phyloP scores from a whole-genome alignment of 1,140 invertebrate species.

The Halotydeus destructor region DNA sequence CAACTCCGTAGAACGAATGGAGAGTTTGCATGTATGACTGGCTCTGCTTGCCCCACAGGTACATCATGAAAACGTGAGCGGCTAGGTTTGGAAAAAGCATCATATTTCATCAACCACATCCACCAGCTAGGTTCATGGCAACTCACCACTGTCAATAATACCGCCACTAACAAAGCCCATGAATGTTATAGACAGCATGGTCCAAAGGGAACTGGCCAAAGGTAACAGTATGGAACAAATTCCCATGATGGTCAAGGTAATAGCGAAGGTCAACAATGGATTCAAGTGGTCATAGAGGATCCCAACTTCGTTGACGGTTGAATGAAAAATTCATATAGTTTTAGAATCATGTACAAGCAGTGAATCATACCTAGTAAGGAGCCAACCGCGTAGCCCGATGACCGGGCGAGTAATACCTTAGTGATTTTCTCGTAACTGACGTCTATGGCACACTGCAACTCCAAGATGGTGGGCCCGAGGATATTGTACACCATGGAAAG shows the following conservation, averaged over 20 bases:
- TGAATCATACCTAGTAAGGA: too few relatives aligned
- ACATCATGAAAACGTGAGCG: conserved; percentile 26
- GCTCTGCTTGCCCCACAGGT: conserved; percentile 29
- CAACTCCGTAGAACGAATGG: conserved; percentile 32
- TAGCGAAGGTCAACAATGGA: background rate
- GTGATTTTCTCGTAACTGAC: too few relatives aligned
- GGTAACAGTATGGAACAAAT: background rate
- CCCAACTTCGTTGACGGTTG: too few relatives aligned
- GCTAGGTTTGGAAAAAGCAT: background rate
- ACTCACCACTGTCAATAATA: conserved; percentile 13
- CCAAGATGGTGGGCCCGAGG: too few relatives aligned
- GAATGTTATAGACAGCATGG: background rate
- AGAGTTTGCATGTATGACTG: conserved; percentile 31
- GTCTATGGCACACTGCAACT: too few relatives aligned
- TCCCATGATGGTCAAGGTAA: background rate
- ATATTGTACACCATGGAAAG: too few relatives aligned
- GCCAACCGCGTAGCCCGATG: too few relatives aligned
- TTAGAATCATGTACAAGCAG: too few relatives aligned
- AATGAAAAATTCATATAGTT: too few relatives aligned
- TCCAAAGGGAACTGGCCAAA: background rate
- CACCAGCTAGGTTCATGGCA: too few relatives aligned
- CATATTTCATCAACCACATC: too few relatives aligned
- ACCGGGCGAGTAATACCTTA: too few relatives aligned
- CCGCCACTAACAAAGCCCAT: conserved; percentile 23
- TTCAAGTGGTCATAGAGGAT: background rate